Conservation (phyloP, 2,113 vertebrate genomes). For the Gyps fulvus region DNA sequence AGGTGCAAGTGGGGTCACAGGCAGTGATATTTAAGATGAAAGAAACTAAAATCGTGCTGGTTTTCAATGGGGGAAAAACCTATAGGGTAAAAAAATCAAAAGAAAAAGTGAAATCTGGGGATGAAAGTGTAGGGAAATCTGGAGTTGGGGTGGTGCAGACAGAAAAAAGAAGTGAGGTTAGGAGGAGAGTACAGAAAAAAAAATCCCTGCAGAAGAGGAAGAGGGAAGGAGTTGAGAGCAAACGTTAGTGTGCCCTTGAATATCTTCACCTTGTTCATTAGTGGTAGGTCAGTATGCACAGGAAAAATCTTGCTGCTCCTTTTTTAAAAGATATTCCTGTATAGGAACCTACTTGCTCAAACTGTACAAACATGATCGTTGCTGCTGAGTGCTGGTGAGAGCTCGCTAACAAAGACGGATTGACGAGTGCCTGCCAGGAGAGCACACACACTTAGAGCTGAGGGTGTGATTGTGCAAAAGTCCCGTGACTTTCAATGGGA, state of each 20-base stretch:
- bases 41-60: not conserved
- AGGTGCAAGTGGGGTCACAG: not conserved
- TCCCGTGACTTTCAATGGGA: not conserved
- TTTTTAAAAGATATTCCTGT: not conserved
- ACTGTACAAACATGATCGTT: accelerated
- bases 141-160: not conserved
- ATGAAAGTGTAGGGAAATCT: not conserved
- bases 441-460: accelerated
- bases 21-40: not conserved
- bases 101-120: not conserved
- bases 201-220: not conserved
- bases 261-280: not conserved
- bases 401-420: accelerated
- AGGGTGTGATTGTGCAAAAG: not conserved
- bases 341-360: not conserved
- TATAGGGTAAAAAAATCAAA: not conserved
- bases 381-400: not conserved
- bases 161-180: not conserved
- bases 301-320: not conserved
- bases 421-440: not conserved
- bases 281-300: not conserved
- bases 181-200: not conserved
- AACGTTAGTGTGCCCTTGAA: not conserved
- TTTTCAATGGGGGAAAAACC: not conserved
- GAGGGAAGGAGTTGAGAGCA: not conserved